Percentiles rank a stretch among this genome's conserved stretches.
These are phyloP conservation scores for Coecobrya sp. DNA, from an alignment of 2,888 invertebrate genomes.

Conservation along the genomic window DNA sequence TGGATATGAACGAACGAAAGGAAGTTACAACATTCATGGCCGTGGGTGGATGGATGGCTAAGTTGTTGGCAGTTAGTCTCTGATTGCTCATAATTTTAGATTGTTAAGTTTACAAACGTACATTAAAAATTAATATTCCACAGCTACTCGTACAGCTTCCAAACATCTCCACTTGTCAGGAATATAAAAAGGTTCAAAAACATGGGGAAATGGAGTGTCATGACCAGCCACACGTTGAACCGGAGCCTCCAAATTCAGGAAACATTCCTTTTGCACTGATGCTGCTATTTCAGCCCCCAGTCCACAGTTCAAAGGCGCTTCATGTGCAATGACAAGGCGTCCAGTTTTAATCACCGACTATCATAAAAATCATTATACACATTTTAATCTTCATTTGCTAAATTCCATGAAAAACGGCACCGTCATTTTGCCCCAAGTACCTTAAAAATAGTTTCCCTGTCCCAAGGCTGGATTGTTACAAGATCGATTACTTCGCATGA, in stretches of 20 bases:
- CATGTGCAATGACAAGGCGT: slow-evolving; percentile 96
- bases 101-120: background rate
- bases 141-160: slow-evolving; percentile 90
- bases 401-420: background rate
- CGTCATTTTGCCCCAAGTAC: slow-evolving; percentile 87
- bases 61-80: background rate
- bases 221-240: slow-evolving; percentile 96
- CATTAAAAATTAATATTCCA: slow-evolving; percentile 81
- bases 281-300: slow-evolving; percentile 99
- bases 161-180: slow-evolving; percentile 98
- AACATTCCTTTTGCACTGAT: slow-evolving; percentile 97
- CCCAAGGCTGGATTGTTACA: slow-evolving; percentile 98
- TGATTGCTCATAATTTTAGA: background rate
- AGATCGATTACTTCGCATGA: slow-evolving; percentile 98
- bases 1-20: no score
- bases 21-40: no score
- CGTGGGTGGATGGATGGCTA: no score
- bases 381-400: background rate
- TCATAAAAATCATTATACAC: slow-evolving; percentile 87
- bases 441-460: slow-evolving; percentile 95
- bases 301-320: slow-evolving; percentile 98
- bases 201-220: slow-evolving; percentile 99
- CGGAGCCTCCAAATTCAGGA: slow-evolving; percentile 98
- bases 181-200: slow-evolving; percentile 98
- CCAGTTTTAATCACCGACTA: slow-evolving; percentile 99